Percentiles rank a stretch among this genome's conserved stretches.
phyloP scores from a whole-genome alignment of 2,113 vertebrate species.

The Engraulis encrasicolus region DNA sequence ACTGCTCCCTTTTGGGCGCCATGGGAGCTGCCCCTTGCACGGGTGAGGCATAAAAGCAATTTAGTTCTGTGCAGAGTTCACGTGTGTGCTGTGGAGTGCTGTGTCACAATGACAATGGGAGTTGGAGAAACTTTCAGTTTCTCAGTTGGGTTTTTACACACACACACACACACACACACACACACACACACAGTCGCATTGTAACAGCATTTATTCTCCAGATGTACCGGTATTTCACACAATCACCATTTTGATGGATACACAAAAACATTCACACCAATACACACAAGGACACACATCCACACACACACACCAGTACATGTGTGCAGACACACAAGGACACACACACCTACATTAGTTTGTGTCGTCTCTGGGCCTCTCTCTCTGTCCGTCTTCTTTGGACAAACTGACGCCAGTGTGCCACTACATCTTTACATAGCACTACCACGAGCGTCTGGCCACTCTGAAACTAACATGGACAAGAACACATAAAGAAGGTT shows the following conservation, averaged over 20 bases:
- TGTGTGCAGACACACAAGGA: neutral
- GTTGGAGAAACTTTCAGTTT: too few species aligned
- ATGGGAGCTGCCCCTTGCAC: too few species aligned
- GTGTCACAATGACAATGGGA: neutral
- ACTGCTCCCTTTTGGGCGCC: too few species aligned
- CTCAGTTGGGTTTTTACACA: too few species aligned
- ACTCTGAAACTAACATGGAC: constrained; percentile 21
- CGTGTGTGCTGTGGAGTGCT: too few species aligned
- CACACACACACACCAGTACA: neutral
- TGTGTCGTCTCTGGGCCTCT: neutral
- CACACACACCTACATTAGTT: constrained; percentile 22
- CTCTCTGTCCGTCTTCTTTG: neutral
- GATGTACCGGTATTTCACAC: neutral
- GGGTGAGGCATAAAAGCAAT: too few species aligned
- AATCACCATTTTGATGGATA: constrained; percentile 37
- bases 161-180: neutral
- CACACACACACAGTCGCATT: neutral
- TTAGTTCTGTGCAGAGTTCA: too few species aligned
- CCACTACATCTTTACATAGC: constrained; percentile 29
- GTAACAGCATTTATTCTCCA: neutral
- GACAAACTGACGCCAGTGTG: constrained; percentile 22
- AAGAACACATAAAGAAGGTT: neutral
- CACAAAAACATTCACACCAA: neutral
- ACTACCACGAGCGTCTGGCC: neutral
- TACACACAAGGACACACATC: neutral